Percentiles rank a stretch among this genome's conserved stretches.
These are phyloP conservation scores for Cichladusa arquata DNA, from an alignment of 2,113 vertebrate species.

Conservation along the genomic window DNA sequence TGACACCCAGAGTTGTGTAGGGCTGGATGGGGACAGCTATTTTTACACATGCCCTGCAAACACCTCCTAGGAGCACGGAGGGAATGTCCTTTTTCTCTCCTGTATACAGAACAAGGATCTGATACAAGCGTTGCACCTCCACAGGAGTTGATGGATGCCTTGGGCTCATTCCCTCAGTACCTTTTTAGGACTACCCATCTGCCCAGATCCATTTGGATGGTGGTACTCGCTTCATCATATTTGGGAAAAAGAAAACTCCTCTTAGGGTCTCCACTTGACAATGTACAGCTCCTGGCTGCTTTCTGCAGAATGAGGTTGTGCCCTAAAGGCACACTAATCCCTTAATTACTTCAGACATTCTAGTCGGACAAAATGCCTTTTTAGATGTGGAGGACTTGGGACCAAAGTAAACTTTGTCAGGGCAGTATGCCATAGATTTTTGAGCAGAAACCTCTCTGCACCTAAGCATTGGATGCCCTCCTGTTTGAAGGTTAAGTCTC, in stretches of 20 bases:
- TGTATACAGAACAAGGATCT: neutral
- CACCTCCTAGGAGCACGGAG: neutral
- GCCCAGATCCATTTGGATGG: neutral
- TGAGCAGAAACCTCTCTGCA: neutral
- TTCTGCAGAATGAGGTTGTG: neutral
- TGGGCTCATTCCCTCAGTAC: neutral
- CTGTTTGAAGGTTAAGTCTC: neutral
- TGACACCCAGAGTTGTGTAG: neutral
- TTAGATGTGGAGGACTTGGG: neutral
- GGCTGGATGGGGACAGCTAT: neutral
- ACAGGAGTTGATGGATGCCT: neutral
- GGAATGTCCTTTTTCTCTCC: neutral
- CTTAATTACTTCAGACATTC: neutral
- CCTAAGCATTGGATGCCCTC: neutral
- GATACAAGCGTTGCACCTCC: neutral
- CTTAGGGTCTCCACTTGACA: neutral
- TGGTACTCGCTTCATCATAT: neutral
- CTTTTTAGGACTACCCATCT: accelerated
- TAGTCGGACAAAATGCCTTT: neutral
- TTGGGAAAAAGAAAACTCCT: neutral
- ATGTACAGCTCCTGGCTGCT: neutral
- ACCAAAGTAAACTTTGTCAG: neutral
- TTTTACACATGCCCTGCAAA: neutral
- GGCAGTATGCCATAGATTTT: neutral
- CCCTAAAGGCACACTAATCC: neutral